A percentile compares a stretch with the other conserved stretches of the same genome.
phyloP scores from a whole-genome alignment of 1,140 invertebrate species.

The Hesperophylax magnus region DNA sequence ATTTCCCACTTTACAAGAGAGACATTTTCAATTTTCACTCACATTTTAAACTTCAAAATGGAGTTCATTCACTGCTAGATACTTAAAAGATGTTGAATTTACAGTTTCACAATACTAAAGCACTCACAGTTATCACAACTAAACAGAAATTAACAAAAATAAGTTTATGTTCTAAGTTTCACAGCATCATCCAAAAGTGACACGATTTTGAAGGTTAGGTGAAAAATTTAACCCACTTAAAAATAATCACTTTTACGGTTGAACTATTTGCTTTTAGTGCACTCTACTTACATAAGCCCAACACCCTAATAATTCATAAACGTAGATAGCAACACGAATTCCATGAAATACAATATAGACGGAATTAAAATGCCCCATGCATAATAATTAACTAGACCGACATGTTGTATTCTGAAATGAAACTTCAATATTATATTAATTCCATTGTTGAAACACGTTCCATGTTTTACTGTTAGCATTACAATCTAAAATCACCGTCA shows the following conservation, averaged over 20 bases:
- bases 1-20: background rate
- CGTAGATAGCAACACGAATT: slow-evolving; percentile 11
- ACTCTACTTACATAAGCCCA: slow-evolving; percentile 31
- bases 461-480: slow-evolving; percentile 31
- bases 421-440: slow-evolving; percentile 1
- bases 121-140: background rate
- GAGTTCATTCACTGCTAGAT: background rate
- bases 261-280: slow-evolving; percentile 4
- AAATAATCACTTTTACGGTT: slow-evolving; percentile 22
- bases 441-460: slow-evolving; percentile 23
- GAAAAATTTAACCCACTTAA: slow-evolving; percentile 20
- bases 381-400: slow-evolving; percentile 19
- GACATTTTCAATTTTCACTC: too few relatives aligned
- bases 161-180: background rate
- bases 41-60: too few relatives aligned
- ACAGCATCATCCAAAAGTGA: background rate
- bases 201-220: slow-evolving; percentile 28
- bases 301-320: background rate
- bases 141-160: background rate
- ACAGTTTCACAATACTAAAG: background rate
- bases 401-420: slow-evolving; percentile 37
- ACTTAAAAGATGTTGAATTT: background rate
- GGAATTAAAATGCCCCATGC: slow-evolving; percentile 9
- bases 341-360: slow-evolving; percentile 8
- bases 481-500: background rate